Percentiles rank a stretch among this genome's conserved stretches.
phyloP scores from a whole-genome alignment of 2,888 invertebrate species.

The Rosalia funebris region DNA sequence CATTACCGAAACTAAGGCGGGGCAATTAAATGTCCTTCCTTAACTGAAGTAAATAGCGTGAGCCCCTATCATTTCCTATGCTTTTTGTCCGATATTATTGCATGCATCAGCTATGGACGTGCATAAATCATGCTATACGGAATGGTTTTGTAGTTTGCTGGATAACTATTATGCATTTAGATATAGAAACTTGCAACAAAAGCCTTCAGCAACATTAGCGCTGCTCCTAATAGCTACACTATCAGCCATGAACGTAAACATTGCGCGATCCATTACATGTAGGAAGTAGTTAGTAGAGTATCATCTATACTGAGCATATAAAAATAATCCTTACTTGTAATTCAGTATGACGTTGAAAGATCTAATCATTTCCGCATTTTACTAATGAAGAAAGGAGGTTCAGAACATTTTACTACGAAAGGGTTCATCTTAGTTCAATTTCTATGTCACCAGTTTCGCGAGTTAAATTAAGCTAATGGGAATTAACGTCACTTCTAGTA shows the following conservation, averaged over 20 bases:
- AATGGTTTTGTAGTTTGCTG: conserved; percentile 5
- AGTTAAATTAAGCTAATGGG: no score
- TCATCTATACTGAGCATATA: background rate
- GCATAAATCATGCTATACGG: conserved; percentile 19
- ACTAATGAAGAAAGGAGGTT: no score
- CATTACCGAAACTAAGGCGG: background rate
- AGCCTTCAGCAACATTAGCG: background rate
- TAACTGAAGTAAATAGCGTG: conserved; percentile 11
- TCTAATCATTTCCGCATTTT: no score
- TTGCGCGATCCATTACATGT: background rate
- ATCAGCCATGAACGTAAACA: background rate
- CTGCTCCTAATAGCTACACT: background rate
- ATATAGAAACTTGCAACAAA: background rate
- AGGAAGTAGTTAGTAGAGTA: background rate
- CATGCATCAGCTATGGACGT: conserved; percentile 17
- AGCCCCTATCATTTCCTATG: conserved; percentile 14
- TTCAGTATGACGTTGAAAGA: no score
- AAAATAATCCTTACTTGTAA: no score
- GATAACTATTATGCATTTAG: conserved; percentile 5
- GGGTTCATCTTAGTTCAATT: no score
- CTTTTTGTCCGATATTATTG: conserved; percentile 20
- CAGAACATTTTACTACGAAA: no score
- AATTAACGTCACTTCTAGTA: no score
- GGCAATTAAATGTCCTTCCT: background rate
- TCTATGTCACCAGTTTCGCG: no score